phyloP scores from a whole-genome alignment of 2,797 vertebrate genomes.

The Ctenopoma multispine region DNA sequence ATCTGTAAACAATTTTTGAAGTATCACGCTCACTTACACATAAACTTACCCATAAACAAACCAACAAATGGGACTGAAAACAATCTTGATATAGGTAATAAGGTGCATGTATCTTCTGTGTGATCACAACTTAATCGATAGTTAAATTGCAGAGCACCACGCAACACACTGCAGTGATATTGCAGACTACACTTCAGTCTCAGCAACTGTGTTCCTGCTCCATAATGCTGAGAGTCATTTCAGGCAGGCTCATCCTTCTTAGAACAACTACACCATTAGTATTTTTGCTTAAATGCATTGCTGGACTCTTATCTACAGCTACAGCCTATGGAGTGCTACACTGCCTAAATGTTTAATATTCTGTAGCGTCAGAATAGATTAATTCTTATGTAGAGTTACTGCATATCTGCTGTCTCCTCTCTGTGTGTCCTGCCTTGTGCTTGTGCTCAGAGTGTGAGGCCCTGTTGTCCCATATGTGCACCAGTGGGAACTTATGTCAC shows the following conservation, averaged over 20 bases:
- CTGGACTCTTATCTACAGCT: constrained; percentile 49
- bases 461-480: constrained; percentile 24
- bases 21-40: constrained; percentile 22
- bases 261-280: constrained; percentile 55
- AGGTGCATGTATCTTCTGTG: constrained; percentile 47
- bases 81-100: constrained; percentile 41
- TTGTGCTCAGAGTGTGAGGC: constrained; percentile 16
- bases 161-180: constrained; percentile 67
- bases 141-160: constrained; percentile 69
- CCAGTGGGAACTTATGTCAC: constrained; percentile 32
- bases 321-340: constrained; percentile 36
- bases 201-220: constrained; percentile 64
- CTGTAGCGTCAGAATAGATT: constrained; percentile 40
- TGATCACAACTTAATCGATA: constrained; percentile 66
- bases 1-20: constrained; percentile 15
- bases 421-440: constrained; percentile 13
- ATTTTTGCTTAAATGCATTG: constrained; percentile 57
- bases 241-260: constrained; percentile 62
- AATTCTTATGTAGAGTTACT: constrained; percentile 17
- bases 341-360: constrained; percentile 56
- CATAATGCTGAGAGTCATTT: constrained; percentile 62
- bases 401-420: constrained; percentile 11
- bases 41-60: constrained; percentile 56
- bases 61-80: constrained; percentile 38
- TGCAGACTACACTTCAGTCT: constrained; percentile 63